Evolutionary conservation across 2,113 vertebrate genomes (phyloP), one percentile per base, ranked within the genome.

Genomic region (Cololabis saira): DNA sequence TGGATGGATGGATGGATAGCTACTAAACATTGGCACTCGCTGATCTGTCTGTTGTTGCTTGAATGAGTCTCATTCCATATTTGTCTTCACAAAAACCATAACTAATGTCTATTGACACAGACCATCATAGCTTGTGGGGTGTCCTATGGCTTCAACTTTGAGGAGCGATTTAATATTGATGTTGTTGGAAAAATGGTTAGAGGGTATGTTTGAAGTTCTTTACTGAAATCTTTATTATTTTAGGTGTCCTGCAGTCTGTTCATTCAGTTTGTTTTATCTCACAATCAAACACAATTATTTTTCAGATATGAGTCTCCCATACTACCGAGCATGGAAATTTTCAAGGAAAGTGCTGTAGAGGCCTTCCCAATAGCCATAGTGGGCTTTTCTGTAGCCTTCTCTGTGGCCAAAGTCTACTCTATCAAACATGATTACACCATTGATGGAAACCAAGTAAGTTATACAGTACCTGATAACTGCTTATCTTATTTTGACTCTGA

Each of bases 351-450:
- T 11, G 78, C 93, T 0, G 89, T 90, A 0, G 96, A 98, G 0
- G 75, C 93, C 53, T 92, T 98, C 61, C 91, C 95, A 45, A 91
- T 96, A 0, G 95, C 93, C 1, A 91, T 98, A 0, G 96, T 98
- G 40, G 96, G 91, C 12, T 98, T 98, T 84, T 93, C 94, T 1
- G 93, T 98, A 5, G 95, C 93, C 22, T 98, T 94, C 84, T 96
- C 97, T 0, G 96, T 98, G 37, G 95, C 95, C 61, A 96, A 96
- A 47, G 94, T 98, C 43, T 98, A 97, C 81, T 90, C 96, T 27
- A 88, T 95, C 71, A 97, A 97, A 81, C 91, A 98, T 0, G 95
- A 97, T 84, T 97, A 98, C 48, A 57, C 85, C 1, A 81, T 98
- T n/a, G 91, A 97, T 17, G 93, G 93, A 21, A 98, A 96, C 67